Evolutionary conservation across 2,888 invertebrate species (phyloP).

Genomic region (Lycaena phlaeas): DNA sequence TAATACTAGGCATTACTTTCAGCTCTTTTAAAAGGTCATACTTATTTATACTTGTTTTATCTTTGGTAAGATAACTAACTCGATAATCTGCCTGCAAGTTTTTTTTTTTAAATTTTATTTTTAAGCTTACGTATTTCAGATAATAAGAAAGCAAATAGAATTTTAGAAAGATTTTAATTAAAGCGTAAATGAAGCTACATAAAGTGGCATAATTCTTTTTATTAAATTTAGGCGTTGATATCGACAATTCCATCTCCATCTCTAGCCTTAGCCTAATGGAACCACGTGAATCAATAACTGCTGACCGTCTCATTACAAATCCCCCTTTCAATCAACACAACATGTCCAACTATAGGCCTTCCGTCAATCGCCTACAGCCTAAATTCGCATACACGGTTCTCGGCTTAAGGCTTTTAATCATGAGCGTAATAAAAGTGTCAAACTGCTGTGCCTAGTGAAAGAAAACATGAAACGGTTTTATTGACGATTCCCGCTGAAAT

Average conservation of each 20-base stretch:
- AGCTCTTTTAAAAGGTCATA: too few species aligned
- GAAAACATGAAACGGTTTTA: slow-evolving; percentile 49
- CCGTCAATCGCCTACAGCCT: slow-evolving; percentile 18
- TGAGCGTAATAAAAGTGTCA: slow-evolving; percentile 49
- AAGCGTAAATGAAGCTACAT: too few species aligned
- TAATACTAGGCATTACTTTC: too few species aligned
- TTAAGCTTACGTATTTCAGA: too few species aligned
- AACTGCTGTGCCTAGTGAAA: slow-evolving; percentile 40
- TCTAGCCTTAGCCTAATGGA: slow-evolving; percentile 36
- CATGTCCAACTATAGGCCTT: slow-evolving; percentile 26
- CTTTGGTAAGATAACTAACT: too few species aligned
- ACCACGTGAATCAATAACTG: slow-evolving; percentile 66
- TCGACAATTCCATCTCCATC: slow-evolving; percentile 15
- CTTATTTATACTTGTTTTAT: too few species aligned
- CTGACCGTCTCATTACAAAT: slow-evolving; percentile 66
- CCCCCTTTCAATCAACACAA: slow-evolving; percentile 49
- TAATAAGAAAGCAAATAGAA: too few species aligned
- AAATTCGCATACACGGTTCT: slow-evolving; percentile 17
- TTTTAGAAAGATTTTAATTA: too few species aligned
- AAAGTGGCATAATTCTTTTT: too few species aligned
- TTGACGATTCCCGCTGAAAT: slow-evolving; percentile 41
- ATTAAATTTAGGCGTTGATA: not conserved
- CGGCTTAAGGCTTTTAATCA: slow-evolving; percentile 39
- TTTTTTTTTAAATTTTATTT: too few species aligned
- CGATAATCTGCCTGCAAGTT: too few species aligned